Evolutionary conservation across 2,797 vertebrate species (phyloP).

Genomic region (Eidolon dupreanum): DNA sequence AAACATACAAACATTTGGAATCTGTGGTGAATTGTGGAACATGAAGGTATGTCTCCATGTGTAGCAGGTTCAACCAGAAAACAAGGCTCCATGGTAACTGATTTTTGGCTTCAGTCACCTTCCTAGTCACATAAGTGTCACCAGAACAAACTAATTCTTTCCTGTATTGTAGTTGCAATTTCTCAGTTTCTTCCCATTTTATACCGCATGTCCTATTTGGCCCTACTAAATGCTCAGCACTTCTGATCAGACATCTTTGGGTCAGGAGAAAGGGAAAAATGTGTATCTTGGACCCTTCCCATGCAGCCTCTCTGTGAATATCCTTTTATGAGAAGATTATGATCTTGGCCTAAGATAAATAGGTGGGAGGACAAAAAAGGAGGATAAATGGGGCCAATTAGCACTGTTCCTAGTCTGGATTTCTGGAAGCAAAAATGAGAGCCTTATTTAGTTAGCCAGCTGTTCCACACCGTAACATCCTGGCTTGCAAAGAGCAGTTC

Average conservation of each 20-base stretch:
- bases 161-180: background rate
- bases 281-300: background rate
- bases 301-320: background rate
- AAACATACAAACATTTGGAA: background rate
- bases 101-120: background rate
- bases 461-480: background rate
- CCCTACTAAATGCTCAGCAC: background rate
- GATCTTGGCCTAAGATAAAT: background rate
- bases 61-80: background rate
- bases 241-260: background rate
- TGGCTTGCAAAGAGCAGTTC: constrained; percentile 5
- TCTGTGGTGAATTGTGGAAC: background rate
- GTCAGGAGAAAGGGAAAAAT: background rate
- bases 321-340: background rate
- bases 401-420: background rate
- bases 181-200: constrained; percentile 15
- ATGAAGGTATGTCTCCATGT: background rate
- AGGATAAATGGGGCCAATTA: background rate
- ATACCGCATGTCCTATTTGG: background rate
- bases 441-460: background rate
- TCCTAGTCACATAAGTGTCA: background rate
- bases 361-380: background rate
- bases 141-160: background rate
- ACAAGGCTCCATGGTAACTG: background rate
- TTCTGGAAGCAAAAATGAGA: background rate